Conservation (phyloP, 92 coral and sea anemone species). For the Chrysogorgia sp. region DNA sequence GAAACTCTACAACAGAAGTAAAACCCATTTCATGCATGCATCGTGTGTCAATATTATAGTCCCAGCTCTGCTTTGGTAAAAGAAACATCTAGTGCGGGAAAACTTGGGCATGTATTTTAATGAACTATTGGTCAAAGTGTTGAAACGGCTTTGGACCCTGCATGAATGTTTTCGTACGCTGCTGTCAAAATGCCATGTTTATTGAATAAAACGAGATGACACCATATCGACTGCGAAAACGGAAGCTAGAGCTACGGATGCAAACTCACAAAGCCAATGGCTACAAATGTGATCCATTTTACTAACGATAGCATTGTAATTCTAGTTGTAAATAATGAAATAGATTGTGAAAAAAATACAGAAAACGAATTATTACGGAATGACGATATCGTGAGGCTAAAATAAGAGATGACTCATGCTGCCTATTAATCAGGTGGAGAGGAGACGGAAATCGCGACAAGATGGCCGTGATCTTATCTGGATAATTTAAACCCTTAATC, state of each 20-base stretch:
- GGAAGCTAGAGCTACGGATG: too few species aligned
- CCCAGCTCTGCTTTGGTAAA: background rate
- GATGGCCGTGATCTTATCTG: background rate
- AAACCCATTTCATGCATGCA: background rate
- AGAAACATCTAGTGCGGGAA: background rate
- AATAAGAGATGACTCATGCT: slow-evolving; percentile 10
- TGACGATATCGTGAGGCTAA: background rate
- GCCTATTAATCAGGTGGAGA: background rate
- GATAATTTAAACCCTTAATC: background rate
- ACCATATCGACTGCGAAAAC: too few species aligned
- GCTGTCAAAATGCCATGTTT: background rate
- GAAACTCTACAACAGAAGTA: background rate
- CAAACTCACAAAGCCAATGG: too few species aligned
- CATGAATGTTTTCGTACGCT: background rate
- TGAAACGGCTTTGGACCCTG: background rate
- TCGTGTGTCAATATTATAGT: background rate
- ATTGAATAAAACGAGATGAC: background rate
- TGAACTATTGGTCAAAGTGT: background rate
- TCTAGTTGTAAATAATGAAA: too few species aligned
- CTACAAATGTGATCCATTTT: too few species aligned
- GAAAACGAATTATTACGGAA: too few species aligned
- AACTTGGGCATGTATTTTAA: background rate
- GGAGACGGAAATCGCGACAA: background rate
- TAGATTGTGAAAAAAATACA: too few species aligned
- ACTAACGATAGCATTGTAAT: too few species aligned